phyloP scores from a whole-genome alignment of 2,888 invertebrate genomes.

The Lepidocyrtoides sp. region DNA sequence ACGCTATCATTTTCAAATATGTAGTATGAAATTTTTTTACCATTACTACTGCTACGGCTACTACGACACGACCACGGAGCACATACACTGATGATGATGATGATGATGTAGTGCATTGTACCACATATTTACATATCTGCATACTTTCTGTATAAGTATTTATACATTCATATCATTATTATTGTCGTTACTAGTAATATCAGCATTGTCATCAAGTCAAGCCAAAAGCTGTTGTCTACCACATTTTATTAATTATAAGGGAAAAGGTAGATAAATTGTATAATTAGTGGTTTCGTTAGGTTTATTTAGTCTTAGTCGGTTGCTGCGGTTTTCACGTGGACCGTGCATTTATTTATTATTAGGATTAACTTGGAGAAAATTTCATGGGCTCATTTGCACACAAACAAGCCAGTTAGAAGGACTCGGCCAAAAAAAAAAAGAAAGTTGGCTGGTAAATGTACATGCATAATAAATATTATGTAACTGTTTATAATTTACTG shows the following conservation, averaged over 20 bases:
- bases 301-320: background rate
- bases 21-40: conserved; percentile 4
- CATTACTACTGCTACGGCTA: no score
- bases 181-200: background rate
- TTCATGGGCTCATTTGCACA: conserved; percentile 10
- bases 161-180: conserved; percentile 43
- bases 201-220: background rate
- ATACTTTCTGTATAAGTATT: conserved; percentile 1
- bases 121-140: background rate
- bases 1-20: conserved; percentile 59
- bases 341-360: background rate
- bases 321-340: background rate
- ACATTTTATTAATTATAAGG: conserved; percentile 67
- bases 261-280: conserved; percentile 61
- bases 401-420: background rate
- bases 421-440: background rate
- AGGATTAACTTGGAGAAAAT: background rate
- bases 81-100: conserved; percentile 37
- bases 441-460: no score
- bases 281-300: conserved; percentile 66
- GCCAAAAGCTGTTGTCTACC: background rate
- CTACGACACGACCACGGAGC: no score
- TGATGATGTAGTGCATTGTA: background rate
- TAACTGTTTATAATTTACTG: background rate
- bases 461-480: no score